Conservation (phyloP, 2,888 invertebrate species). For the Heliconius ismenius region DNA sequence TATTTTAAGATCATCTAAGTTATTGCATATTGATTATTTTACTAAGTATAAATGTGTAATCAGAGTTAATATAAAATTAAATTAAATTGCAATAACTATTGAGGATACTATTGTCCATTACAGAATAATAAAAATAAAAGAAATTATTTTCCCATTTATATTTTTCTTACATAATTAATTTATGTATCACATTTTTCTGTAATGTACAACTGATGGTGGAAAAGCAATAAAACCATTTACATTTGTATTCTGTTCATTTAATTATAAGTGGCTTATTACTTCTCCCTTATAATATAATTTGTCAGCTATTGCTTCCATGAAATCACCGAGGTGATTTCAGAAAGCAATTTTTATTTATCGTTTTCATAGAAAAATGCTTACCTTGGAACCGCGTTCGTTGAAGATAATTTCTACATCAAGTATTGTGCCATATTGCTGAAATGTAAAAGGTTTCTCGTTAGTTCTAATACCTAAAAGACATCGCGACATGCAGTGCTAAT, state of each 20-base stretch:
- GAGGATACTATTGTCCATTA: slow-evolving; percentile 50
- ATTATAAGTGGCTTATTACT: slow-evolving; percentile 40
- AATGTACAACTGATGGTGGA: slow-evolving; percentile 42
- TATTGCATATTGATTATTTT: slow-evolving; percentile 45
- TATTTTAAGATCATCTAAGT: slow-evolving; percentile 55
- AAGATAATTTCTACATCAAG: slow-evolving; percentile 99
- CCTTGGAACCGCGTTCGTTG: slow-evolving; percentile 99
- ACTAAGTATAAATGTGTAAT: neutral
- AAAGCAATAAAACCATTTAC: slow-evolving; percentile 46
- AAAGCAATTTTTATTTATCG: slow-evolving; percentile 58
- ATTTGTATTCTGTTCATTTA: slow-evolving; percentile 21
- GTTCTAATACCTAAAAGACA: slow-evolving; percentile 37
- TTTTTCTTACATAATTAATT: slow-evolving; percentile 40
- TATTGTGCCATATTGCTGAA: slow-evolving; percentile 99
- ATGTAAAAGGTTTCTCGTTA: slow-evolving; percentile 68
- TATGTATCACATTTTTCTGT: slow-evolving; percentile 41
- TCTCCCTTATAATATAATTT: slow-evolving; percentile 41
- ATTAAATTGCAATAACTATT: slow-evolving; percentile 55
- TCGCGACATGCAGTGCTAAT: slow-evolving; percentile 48
- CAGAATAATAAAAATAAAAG: slow-evolving; percentile 43
- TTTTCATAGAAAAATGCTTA: slow-evolving; percentile 82
- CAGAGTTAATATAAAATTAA: neutral
- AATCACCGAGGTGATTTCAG: slow-evolving; percentile 65
- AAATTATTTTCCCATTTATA: neutral
- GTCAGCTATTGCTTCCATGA: slow-evolving; percentile 57